Base-by-base conservation (phyloP, 1,140 invertebrate genomes). In the Whitmania pigra region DNA sequence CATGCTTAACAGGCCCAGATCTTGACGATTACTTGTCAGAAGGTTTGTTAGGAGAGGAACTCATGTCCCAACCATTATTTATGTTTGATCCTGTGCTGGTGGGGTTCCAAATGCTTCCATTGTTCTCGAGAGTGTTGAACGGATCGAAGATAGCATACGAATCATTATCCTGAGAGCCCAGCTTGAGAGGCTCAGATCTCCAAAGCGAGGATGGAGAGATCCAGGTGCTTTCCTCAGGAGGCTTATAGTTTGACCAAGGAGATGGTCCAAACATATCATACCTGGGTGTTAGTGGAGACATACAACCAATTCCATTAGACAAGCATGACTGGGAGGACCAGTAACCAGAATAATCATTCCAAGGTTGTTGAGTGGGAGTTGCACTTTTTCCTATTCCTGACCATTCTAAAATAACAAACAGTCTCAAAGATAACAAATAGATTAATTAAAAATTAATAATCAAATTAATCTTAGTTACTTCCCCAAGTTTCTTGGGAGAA, bases 41-140 rank as follows among this genome's bases (percentile, higher is more conserved):
- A 49, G 43, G 15, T 49, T 49, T 49, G 43, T 49, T 17, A 13
- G 43, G 43, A 17, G 43, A 49, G 43, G 43, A 49, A 49, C 43
- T 49, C 43, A 49, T 49, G 15, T 49, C 57, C 57, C 57, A 63
- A 25, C 57, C 57, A 63, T 63, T 63, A 18, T 63, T 63, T 40
- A 70, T 53, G 13, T 49, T 53, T 18, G 43, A 53, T 54, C 43
- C 69, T 13, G 69, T 70, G 68, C 66, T 57, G 17, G 72, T 71
- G 3, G 74, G 74, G 60, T 72, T 72, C 74, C 74, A 75, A 57
- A 75, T 75, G 67, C 54, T 73, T 60, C 71, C 55, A 53, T 36
- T 72, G 29, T 40, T 72, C 49, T 54, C 74, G 27, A 75, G 55
- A 27, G 74, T 71, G 69, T 71, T 75, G 72, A 75, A 75, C 5